Conservation (phyloP, 2,113 vertebrate species). For the Hypomesus transpacificus region DNA sequence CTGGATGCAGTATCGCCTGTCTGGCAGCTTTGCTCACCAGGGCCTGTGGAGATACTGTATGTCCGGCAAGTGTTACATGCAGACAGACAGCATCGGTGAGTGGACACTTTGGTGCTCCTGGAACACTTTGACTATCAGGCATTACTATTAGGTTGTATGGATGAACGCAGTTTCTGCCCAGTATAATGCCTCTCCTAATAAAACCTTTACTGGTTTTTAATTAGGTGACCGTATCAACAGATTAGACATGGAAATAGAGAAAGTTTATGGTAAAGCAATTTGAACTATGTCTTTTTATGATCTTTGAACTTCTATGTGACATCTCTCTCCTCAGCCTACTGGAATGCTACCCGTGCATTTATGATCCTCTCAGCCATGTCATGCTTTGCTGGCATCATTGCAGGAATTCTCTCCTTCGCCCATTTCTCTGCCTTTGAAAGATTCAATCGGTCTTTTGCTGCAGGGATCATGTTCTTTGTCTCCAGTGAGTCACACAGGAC, state of each 20-base stretch:
- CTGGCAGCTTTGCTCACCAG: conserved; percentile 80
- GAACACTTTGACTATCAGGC: too few relatives aligned
- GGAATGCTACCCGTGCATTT: conserved; percentile 86
- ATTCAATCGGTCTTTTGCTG: conserved; percentile 80
- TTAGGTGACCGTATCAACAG: too few relatives aligned
- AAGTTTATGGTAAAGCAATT: too few relatives aligned
- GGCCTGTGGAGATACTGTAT: conserved; percentile 85
- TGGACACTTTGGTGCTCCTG: neutral
- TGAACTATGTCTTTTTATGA: too few relatives aligned
- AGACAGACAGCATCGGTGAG: conserved; percentile 81
- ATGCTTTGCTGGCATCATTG: conserved; percentile 77
- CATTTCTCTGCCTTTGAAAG: conserved; percentile 78
- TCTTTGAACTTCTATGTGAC: too few relatives aligned
- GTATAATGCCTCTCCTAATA: too few relatives aligned
- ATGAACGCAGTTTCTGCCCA: too few relatives aligned
- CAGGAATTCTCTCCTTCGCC: conserved; percentile 78
- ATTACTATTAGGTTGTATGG: too few relatives aligned
- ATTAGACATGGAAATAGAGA: too few relatives aligned
- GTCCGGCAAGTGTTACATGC: conserved; percentile 81
- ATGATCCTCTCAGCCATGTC: conserved; percentile 84
- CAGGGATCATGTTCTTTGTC: conserved; percentile 81
- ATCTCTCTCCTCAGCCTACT: conserved; percentile 64
- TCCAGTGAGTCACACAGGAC: conserved; percentile 73
- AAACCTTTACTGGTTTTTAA: too few relatives aligned
- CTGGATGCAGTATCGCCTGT: conserved; percentile 86